Evolutionary conservation across 2,113 vertebrate genomes (phyloP), one percentile per base, ranked within the genome.

Genomic region (Podocnemis expansa): DNA sequence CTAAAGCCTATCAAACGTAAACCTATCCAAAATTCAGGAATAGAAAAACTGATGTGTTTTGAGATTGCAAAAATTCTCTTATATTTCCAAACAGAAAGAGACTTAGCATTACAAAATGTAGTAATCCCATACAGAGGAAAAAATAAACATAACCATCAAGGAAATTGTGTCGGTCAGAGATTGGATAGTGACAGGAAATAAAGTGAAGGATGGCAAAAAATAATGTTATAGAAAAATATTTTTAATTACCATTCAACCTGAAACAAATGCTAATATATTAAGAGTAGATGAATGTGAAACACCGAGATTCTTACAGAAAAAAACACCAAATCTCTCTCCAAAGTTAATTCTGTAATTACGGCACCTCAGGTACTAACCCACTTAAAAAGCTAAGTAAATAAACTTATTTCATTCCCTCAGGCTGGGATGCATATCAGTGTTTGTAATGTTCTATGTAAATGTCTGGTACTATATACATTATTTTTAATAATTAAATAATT

Each of bases 351-450:
- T 91, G 63, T 92, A 96, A 97, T 96, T 96, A 96, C 70, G 63
- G 80, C 4, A 93, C 93, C 89, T 91, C 47, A 84, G 93, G 96
- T 96, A 87, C 31, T 95, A 93, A 97, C 93, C 91, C 84, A 96
- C 82, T 96, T 95, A 1, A 34, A 94, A 78, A 79, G 10, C 34
- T 86, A 67, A 83, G 88, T 91, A 94, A 87, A 90, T 41, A 43
- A 84, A 90, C 27, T 78, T 94, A 4, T 94, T 89, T 81, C 55
- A 80, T 93, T 56, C 31, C 31, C 89, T 86, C 78, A 82, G 94
- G 96, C 94, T 47, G 95, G 49, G 51, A 93, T 95, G 51, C 52
- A 88, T 52, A 80, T 94, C 94, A 94, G 0, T 88, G 87, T 91
- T 92, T 89, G 90, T 88, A 93, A 96, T 90, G 70, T 73, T 51